Conservation (phyloP, 2,113 vertebrate species). For the Anolis sagrei region DNA sequence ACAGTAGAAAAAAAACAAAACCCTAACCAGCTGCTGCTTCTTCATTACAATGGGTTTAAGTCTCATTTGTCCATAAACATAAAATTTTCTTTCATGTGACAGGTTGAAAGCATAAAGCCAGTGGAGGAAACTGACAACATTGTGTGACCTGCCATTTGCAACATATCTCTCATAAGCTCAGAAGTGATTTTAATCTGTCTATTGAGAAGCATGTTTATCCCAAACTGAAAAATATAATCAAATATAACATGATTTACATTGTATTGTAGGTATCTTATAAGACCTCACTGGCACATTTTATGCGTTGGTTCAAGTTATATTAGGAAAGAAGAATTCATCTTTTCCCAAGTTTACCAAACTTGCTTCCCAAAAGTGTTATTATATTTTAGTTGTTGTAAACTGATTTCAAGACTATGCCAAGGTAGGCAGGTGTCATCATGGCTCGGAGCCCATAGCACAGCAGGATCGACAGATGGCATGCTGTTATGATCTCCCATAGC, state of each 20-base stretch:
- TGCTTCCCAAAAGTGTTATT: background rate
- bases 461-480: background rate
- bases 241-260: background rate
- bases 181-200: background rate
- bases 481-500: background rate
- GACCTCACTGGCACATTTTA: background rate
- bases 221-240: background rate
- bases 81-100: background rate
- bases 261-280: background rate
- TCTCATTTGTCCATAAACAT: background rate
- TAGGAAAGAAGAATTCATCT: background rate
- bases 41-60: background rate
- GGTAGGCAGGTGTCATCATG: background rate
- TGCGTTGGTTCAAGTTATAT: background rate
- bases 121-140: background rate
- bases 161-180: too few species aligned
- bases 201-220: background rate
- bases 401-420: background rate
- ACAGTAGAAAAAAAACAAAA: background rate
- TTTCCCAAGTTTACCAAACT: background rate
- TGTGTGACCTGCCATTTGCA: background rate
- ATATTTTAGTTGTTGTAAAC: background rate
- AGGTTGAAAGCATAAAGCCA: background rate
- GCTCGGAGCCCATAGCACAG: background rate
- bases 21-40: background rate